Evolutionary conservation across 2,113 vertebrate species (phyloP).

Genomic region (Dromaius novaehollandiae): DNA sequence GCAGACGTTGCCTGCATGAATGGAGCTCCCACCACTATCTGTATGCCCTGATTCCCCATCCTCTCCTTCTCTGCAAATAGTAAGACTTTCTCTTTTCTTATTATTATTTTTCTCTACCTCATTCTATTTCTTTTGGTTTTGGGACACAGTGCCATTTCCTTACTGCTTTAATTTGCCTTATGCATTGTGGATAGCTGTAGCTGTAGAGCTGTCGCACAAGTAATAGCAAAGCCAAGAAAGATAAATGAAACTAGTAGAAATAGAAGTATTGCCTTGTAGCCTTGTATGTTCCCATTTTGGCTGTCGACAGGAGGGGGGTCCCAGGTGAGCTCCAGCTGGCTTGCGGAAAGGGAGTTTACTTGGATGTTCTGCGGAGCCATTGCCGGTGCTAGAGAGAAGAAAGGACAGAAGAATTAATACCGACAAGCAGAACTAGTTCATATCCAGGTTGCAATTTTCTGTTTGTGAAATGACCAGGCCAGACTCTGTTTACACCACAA

Average conservation of each 20-base stretch:
- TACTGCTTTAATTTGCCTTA: conserved; percentile 27
- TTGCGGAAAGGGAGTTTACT: conserved; percentile 84
- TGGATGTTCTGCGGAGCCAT: conserved; percentile 90
- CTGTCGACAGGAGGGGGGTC: conserved; percentile 90
- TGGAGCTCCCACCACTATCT: not conserved
- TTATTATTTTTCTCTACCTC: not conserved
- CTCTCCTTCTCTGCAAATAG: not conserved
- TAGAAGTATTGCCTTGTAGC: conserved; percentile 88
- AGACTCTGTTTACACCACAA: not conserved
- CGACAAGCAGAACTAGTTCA: not conserved
- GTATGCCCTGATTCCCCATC: not conserved
- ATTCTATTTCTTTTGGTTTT: not conserved
- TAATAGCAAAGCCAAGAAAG: not conserved
- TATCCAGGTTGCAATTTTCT: not conserved
- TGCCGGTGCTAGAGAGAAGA: conserved; percentile 82
- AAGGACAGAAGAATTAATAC: not conserved
- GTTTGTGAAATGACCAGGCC: not conserved
- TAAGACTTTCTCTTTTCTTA: not conserved
- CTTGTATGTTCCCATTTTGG: conserved; percentile 96
- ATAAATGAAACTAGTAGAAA: not conserved
- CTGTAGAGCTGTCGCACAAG: not conserved
- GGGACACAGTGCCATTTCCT: not conserved
- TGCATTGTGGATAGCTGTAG: not conserved
- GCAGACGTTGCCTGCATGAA: not conserved
- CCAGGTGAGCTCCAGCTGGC: conserved; percentile 92